A percentile compares a stretch with the other conserved stretches of the same genome.
These are phyloP conservation scores for Diloba caeruleocephala DNA, from an alignment of 2,888 invertebrate species.

Conservation along the genomic window DNA sequence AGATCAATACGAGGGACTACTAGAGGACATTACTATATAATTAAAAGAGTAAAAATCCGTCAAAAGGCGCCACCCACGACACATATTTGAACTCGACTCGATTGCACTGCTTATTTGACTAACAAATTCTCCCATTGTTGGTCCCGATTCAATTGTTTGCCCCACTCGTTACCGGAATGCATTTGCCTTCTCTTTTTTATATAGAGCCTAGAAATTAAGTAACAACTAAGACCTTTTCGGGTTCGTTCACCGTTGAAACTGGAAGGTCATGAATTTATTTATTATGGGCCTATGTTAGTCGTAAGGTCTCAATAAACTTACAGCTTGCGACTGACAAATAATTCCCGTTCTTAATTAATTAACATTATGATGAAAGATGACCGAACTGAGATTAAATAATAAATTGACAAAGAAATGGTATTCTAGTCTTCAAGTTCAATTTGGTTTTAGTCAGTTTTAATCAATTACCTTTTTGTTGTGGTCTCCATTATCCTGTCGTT, in stretches of 20 bases:
- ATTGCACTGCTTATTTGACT: constrained; percentile 40
- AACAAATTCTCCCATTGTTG: constrained; percentile 51
- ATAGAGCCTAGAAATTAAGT: constrained; percentile 18
- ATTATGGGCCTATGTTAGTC: no score
- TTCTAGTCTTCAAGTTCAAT: no score
- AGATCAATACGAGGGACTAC: no score
- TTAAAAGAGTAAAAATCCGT: neutral
- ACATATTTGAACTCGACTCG: constrained; percentile 33
- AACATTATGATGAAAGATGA: no score
- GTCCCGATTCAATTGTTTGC: constrained; percentile 42
- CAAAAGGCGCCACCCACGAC: constrained; percentile 3
- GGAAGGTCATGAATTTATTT: neutral
- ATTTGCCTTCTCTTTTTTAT: constrained; percentile 20
- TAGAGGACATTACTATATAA: neutral
- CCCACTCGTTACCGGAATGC: constrained; percentile 44
- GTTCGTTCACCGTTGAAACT: neutral
- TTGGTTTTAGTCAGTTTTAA: no score
- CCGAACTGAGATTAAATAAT: no score
- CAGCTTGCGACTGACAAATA: no score
- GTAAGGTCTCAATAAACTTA: no score
- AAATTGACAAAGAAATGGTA: no score
- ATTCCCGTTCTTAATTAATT: no score
- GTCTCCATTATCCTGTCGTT: no score
- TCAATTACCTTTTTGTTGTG: no score
- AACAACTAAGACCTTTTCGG: constrained; percentile 25